Base-by-base conservation (phyloP, 2,888 invertebrate species). In the Parapristionchus giblindavisi region DNA sequence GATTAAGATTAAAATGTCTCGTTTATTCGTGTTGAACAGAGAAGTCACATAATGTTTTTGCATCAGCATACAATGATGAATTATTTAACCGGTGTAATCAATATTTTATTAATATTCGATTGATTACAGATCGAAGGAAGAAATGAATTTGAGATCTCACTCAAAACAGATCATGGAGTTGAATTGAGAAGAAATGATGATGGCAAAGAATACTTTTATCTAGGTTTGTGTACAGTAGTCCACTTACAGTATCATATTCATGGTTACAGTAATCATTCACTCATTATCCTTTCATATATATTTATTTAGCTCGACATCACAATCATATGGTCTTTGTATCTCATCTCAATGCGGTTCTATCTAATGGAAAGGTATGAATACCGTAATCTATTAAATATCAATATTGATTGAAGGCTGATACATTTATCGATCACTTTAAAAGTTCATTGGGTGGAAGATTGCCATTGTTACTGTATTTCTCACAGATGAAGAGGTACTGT, bases 281-380 rank as follows among this genome's bases (percentile, higher is more conserved):
- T 27, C 5, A 24, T 65, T 17, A 40, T 17, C n/a, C 17, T 32
- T 43, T 43, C 8, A 32, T 17, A 11, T 4, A 21, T 17, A 6
- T 68, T 24, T 24, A 24, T 71, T 40, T 34, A 72, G 72, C 60
- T 24, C 60, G 60, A 21, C 72, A 72, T n/a, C 32, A 36, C 54
- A 72, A 72, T 36, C 72, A 72, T 24, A 29, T 51, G 14, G 60
- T 48, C 34, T 72, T 72, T 8, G 72, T 72, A n/a, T 34, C 58
- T 27, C 48, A 48, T 51, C 72, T 72, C 60, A 72, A 72, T n/a
- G 72, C 72, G 3, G 60, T 60, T n/a, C 72, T 72, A 8, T 56
- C 56, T 8, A 11, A 60, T 48, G 72, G 58, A 48, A 72, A 72
- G 72, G 60, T 60, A 6, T 24, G 48, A 6, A 27, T 29, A 60